phyloP scores from a whole-genome alignment of 2,797 vertebrate species.

The Tragopan temminckii region DNA sequence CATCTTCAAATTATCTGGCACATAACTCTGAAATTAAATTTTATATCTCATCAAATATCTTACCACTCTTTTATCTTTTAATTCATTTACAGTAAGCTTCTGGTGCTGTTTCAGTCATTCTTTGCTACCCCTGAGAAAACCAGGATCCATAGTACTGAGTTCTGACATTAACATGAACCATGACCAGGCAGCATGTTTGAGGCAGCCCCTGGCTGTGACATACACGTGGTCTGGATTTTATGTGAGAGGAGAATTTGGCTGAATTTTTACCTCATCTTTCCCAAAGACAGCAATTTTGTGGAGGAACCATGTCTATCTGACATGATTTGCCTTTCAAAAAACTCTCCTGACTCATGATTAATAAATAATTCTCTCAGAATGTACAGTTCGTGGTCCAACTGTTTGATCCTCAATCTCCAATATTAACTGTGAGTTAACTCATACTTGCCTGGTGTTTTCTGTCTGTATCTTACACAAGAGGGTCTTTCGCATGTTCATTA shows the following conservation, averaged over 20 bases:
- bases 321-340: slow-evolving; percentile 49
- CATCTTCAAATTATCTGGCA: not conserved
- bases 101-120: not conserved
- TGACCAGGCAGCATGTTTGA: not conserved
- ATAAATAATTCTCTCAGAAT: slow-evolving; percentile 68
- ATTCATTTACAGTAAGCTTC: not conserved
- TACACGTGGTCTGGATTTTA: not conserved
- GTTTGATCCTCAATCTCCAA: slow-evolving; percentile 45
- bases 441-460: slow-evolving; percentile 11
- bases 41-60: not conserved
- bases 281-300: not conserved
- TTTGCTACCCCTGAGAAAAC: not conserved
- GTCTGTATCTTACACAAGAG: not conserved
- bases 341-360: slow-evolving; percentile 48
- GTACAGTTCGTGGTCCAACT: slow-evolving; percentile 22
- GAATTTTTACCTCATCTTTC: slow-evolving; percentile 6
- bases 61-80: not conserved
- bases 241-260: not conserved
- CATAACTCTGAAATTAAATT: not conserved
- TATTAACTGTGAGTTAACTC: slow-evolving; percentile 47
- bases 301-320: slow-evolving; percentile 15
- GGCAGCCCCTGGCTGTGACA: not conserved
- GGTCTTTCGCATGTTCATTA: not conserved
- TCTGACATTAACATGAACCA: not conserved
- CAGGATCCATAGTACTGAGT: not conserved